These are phyloP conservation scores for Spilogale gracilis DNA, from an alignment of 2,113 vertebrate genomes.

Conservation along the genomic window DNA sequence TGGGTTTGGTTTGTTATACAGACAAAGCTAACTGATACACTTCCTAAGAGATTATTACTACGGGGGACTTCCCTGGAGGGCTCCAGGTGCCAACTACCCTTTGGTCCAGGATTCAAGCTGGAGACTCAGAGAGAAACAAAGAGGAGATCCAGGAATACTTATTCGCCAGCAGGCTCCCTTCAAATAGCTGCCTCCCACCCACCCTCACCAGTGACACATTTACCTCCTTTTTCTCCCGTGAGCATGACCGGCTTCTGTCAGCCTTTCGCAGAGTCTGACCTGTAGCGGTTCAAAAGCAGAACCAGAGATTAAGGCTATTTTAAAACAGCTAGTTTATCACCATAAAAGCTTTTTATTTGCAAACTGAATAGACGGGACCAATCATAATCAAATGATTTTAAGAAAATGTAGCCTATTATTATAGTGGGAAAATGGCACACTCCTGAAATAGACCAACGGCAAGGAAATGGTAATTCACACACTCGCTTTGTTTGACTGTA, in stretches of 20 bases:
- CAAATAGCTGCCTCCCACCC: neutral
- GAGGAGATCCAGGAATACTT: neutral
- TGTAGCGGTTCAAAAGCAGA: constrained; percentile 72
- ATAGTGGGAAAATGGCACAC: constrained; percentile 72
- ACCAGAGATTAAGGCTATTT: constrained; percentile 72
- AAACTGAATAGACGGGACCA: constrained; percentile 63
- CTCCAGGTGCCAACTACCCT: neutral
- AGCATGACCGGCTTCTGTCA: constrained; percentile 61
- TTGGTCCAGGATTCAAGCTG: neutral
- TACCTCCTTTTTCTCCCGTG: constrained; percentile 77
- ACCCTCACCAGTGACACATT: neutral
- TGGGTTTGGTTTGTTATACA: neutral
- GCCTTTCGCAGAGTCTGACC: constrained; percentile 63
- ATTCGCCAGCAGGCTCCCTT: neutral
- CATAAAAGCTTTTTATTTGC: constrained; percentile 27
- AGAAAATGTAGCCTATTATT: constrained; percentile 80
- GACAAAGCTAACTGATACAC: neutral
- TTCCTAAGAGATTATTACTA: neutral
- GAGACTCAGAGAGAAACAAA: neutral
- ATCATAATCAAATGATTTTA: constrained; percentile 80
- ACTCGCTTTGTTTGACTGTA: constrained; percentile 53
- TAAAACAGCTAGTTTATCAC: neutral
- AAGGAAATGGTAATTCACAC: constrained; percentile 75
- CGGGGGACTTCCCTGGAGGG: too few relatives aligned
- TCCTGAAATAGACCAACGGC: constrained; percentile 63